Base-by-base conservation (phyloP, 2,797 vertebrate species). In the Ceryle rudis region DNA sequence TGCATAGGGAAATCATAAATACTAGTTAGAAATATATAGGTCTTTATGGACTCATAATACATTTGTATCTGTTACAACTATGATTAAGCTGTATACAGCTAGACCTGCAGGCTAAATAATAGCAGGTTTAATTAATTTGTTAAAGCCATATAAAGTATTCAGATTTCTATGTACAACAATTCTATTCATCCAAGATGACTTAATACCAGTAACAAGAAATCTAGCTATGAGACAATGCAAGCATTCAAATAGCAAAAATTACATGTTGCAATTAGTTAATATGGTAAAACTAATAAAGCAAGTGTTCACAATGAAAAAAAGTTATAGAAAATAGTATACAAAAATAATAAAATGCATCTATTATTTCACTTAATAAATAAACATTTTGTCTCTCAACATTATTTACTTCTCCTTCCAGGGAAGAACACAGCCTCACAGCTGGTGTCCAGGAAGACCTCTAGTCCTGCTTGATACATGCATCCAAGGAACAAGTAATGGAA, bases 91-190 rank as follows among this genome's bases (percentile, higher is more conserved):
- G 41, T 51, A 69, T 39, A 86, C 19, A 90, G 25, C 37, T 71
- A 65, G 41, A 91, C 78, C 95, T 89, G 39, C 62, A 93, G 89
- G 89, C 82, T 94, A 94, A 90, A 81, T 80, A 97, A 73, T 37
- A 89, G 65, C 26, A 92, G 42, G 49, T 65, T 95, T 90, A 96
- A 96, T 97, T 94, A 94, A 94, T 87, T 80, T 86, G 51, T 83
- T 95, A 89, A 85, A 89, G 41, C 12, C 69, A 39, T 79, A 58
- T 49, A 65, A 93, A 73, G 26, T 49, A 72, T 55, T 86, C 42
- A 85, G 51, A 66, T 85, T 89, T 89, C 82, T 73, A 87, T 66
- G 66, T 44, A 94, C 66, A 96, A 82, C 65, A 83, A 93, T 81
- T 89, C 71, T 60, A 89, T 96, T 96, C 61, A 96, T 61, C 35